These are phyloP conservation scores for Pogona vitticeps DNA, from an alignment of 2,113 vertebrate genomes.

Conservation along the genomic window DNA sequence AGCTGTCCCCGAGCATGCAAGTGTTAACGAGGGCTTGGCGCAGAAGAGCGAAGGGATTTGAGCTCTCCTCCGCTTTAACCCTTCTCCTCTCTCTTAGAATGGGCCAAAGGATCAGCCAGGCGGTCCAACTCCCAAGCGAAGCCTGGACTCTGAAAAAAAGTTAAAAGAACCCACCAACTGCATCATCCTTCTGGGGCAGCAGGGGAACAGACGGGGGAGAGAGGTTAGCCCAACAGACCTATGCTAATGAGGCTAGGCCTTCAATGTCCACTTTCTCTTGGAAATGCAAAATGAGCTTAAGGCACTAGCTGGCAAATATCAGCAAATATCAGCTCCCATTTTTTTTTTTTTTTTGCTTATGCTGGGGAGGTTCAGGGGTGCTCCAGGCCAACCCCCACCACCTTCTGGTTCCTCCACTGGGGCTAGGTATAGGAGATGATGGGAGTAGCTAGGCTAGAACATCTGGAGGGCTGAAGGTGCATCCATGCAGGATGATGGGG, in stretches of 20 bases:
- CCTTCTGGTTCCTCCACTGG: too few species aligned
- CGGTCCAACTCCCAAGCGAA: too few species aligned
- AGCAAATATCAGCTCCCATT: too few species aligned
- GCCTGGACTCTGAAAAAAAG: not conserved
- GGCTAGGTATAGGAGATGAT: too few species aligned
- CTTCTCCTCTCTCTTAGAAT: not conserved
- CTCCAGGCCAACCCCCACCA: too few species aligned
- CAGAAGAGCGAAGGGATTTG: not conserved
- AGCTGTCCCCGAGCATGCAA: not conserved
- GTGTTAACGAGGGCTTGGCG: not conserved
- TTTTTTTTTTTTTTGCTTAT: too few species aligned
- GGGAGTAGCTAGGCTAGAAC: too few species aligned
- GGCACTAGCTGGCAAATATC: too few species aligned
- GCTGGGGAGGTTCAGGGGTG: too few species aligned
- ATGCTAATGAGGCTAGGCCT: too few species aligned
- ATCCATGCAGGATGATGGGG: not conserved
- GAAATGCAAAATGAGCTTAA: not conserved
- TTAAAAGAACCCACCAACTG: not conserved
- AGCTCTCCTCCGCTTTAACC: not conserved
- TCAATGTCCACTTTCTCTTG: not conserved
- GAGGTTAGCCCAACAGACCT: too few species aligned
- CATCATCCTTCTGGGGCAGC: not conserved
- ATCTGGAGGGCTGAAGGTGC: too few species aligned
- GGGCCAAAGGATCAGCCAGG: not conserved
- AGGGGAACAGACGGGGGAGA: not conserved